phyloP scores from a whole-genome alignment of 1,140 invertebrate genomes.

The Anthonomus grandis region DNA sequence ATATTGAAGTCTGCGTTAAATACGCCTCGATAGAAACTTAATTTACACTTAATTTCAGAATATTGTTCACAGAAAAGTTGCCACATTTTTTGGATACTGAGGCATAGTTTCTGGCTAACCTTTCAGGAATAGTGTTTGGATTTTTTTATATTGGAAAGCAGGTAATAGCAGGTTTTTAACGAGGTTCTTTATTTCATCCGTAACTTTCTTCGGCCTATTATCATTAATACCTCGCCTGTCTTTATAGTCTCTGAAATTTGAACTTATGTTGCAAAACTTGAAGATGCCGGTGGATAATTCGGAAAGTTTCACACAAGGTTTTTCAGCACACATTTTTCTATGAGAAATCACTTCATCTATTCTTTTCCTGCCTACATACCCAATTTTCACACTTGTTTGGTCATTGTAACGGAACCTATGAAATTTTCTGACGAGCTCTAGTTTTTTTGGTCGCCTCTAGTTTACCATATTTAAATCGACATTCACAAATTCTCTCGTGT shows the following conservation, averaged over 20 bases:
- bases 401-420: too few species aligned
- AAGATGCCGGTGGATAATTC: neutral
- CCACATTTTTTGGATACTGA: neutral
- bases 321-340: neutral
- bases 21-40: too few species aligned
- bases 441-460: neutral
- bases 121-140: neutral
- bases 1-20: neutral
- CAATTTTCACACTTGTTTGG: too few species aligned
- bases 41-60: neutral
- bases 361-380: neutral
- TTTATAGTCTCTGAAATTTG: neutral
- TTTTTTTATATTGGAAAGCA: neutral
- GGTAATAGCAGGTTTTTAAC: neutral
- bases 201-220: neutral
- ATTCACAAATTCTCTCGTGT: too few species aligned
- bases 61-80: neutral
- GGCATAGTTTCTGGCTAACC: neutral
- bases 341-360: neutral
- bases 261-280: neutral
- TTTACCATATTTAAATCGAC: neutral
- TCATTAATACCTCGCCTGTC: neutral
- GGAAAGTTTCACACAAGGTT: neutral
- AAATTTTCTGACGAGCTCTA: neutral
- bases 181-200: neutral